A percentile compares a stretch with the other conserved stretches of the same genome.
Conservation (phyloP, 64 coral and sea anemone species). For the Stichodactyla helianthus region DNA sequence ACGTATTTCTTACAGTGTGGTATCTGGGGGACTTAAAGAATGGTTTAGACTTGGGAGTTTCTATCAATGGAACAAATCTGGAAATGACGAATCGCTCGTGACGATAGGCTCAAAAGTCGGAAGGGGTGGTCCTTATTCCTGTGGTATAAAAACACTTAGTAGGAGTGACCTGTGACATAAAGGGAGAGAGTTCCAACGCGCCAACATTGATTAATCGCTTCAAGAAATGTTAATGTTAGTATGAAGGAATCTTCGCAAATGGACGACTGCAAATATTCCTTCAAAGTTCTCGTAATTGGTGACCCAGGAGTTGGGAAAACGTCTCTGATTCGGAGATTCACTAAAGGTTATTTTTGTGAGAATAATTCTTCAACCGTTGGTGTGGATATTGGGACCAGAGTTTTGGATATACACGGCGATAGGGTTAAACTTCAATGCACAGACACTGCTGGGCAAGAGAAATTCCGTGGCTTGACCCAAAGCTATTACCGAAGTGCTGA, state of each 20-base stretch:
- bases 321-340: constrained; percentile 89
- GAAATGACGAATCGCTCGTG: not conserved
- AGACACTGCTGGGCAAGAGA: constrained; percentile 97
- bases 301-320: constrained; percentile 96
- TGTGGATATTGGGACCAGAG: constrained; percentile 82
- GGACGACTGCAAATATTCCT: constrained; percentile 84
- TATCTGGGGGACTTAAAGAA: not conserved
- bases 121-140: not conserved
- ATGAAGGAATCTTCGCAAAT: constrained; percentile 49
- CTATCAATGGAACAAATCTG: not conserved
- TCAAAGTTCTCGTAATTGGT: constrained; percentile 90
- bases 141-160: not conserved
- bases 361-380: constrained; percentile 86
- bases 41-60: not conserved
- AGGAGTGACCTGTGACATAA: constrained; percentile 13
- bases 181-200: not conserved
- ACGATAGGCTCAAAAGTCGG: not conserved
- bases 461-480: constrained; percentile 81
- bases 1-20: not conserved
- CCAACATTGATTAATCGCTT: not conserved
- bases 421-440: constrained; percentile 95
- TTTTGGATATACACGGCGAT: constrained; percentile 84
- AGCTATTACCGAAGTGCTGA: constrained; percentile 96
- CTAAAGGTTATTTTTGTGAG: constrained; percentile 93
- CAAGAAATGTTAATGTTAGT: not conserved